Conservation (phyloP, 2,113 vertebrate species). For the Pavo muticus region DNA sequence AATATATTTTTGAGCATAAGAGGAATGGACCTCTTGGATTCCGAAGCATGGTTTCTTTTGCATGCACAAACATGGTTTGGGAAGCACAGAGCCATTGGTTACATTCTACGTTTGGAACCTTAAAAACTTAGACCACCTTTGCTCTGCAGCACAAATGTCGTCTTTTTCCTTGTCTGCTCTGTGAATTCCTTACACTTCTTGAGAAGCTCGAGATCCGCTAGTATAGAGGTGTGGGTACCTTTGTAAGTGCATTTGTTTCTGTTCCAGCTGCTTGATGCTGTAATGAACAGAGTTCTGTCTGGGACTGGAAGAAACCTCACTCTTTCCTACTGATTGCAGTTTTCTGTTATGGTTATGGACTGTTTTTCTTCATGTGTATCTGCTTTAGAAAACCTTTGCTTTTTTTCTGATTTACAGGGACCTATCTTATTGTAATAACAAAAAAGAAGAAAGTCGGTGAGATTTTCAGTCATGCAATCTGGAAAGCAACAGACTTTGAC, state of each 20-base stretch:
- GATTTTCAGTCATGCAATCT: conserved; percentile 89
- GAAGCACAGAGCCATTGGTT: not conserved
- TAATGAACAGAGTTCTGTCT: not conserved
- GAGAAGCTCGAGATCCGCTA: not conserved
- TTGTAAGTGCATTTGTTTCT: not conserved
- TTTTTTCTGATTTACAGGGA: conserved; percentile 79
- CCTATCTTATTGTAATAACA: conserved; percentile 93
- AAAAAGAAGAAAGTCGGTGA: conserved; percentile 95
- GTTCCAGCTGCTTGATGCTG: not conserved
- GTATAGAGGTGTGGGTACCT: not conserved
- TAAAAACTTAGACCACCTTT: not conserved
- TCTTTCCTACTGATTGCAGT: not conserved
- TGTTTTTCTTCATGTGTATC: not conserved
- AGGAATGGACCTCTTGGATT: not conserved
- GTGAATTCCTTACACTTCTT: not conserved
- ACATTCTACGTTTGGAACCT: not conserved
- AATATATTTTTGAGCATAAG: not conserved
- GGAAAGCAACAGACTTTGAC: conserved; percentile 95
- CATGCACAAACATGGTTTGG: not conserved
- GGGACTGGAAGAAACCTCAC: not conserved
- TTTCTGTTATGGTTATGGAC: not conserved
- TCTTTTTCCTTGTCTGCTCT: not conserved
- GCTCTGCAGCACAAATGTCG: not conserved
- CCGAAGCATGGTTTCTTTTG: not conserved
- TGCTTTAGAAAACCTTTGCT: not conserved